Percentiles rank a stretch among this genome's conserved stretches.
These are phyloP conservation scores for Polydrusus tereticollis DNA, from an alignment of 2,888 invertebrate species.

Conservation along the genomic window DNA sequence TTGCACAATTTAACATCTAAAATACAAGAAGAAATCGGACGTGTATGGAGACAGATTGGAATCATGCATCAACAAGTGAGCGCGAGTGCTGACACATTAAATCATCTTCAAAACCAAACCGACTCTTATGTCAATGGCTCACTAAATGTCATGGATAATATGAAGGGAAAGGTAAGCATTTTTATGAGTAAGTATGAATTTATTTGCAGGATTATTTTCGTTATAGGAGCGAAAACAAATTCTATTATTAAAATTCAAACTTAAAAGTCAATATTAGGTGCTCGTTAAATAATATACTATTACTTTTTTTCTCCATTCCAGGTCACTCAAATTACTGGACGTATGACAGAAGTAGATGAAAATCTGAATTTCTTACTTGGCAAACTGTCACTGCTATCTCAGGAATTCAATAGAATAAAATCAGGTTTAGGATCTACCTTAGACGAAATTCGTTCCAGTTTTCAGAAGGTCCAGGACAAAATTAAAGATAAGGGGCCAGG, in stretches of 20 bases:
- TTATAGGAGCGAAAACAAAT: too few relatives aligned
- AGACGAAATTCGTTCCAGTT: conserved; percentile 77
- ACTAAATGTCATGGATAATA: conserved; percentile 79
- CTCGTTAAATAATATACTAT: too few relatives aligned
- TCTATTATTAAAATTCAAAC: too few relatives aligned
- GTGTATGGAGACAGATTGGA: conserved; percentile 92
- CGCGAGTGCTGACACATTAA: conserved; percentile 80
- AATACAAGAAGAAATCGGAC: conserved; percentile 84
- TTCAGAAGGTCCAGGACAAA: conserved; percentile 73
- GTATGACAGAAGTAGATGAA: conserved; percentile 83
- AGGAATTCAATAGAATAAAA: conserved; percentile 88
- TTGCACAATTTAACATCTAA: conserved; percentile 81
- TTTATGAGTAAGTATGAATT: neutral
- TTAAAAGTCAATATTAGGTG: too few relatives aligned
- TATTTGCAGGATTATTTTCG: too few relatives aligned
- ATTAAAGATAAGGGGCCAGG: conserved; percentile 72
- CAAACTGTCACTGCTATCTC: conserved; percentile 82
- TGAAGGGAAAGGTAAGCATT: conserved; percentile 77
- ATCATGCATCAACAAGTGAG: conserved; percentile 88
- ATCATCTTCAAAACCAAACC: conserved; percentile 82
- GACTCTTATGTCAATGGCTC: conserved; percentile 86
- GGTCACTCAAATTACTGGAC: conserved; percentile 82
- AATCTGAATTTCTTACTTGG: conserved; percentile 88
- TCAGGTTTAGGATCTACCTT: conserved; percentile 80
- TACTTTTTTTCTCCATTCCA: conserved; percentile 62